phyloP scores from a whole-genome alignment of 2,797 vertebrate species.

The Cyprinodon diabolis region DNA sequence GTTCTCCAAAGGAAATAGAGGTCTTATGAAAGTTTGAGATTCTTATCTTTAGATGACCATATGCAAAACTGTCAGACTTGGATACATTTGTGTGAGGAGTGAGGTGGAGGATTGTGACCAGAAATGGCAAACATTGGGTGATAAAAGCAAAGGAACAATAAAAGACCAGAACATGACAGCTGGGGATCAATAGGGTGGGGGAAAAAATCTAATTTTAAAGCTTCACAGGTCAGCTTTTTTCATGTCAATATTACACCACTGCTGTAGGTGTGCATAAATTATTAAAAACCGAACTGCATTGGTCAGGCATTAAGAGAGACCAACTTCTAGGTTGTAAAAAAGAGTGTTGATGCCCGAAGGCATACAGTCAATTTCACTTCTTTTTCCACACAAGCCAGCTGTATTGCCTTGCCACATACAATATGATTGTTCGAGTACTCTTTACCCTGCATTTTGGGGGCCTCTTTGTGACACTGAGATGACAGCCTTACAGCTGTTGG shows the following conservation, averaged over 20 bases:
- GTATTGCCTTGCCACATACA: slow-evolving; percentile 70
- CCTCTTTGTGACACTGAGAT: slow-evolving; percentile 9
- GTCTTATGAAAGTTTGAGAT: slow-evolving; percentile 33
- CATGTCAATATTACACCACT: slow-evolving; percentile 26
- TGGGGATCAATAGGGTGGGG: slow-evolving; percentile 19
- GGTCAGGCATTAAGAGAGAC: slow-evolving; percentile 49
- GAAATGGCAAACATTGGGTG: slow-evolving; percentile 18
- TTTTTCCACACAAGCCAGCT: slow-evolving; percentile 47
- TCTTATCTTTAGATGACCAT: slow-evolving; percentile 8
- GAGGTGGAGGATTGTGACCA: slow-evolving; percentile 6
- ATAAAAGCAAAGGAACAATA: slow-evolving; percentile 21
- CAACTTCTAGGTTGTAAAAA: slow-evolving; percentile 49
- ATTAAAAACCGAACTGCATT: slow-evolving; percentile 32
- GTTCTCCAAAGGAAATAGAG: slow-evolving; percentile 26
- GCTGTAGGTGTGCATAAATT: slow-evolving; percentile 16
- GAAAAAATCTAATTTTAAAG: slow-evolving; percentile 40
- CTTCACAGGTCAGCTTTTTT: slow-evolving; percentile 54
- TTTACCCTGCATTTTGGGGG: slow-evolving; percentile 22
- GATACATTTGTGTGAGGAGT: background rate
- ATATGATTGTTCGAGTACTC: slow-evolving; percentile 44
- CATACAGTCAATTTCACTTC: slow-evolving; percentile 53
- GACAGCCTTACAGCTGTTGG: slow-evolving; percentile 37
- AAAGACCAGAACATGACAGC: slow-evolving; percentile 1
- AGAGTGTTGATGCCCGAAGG: slow-evolving; percentile 57
- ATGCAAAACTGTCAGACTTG: background rate